Conservation (phyloP, 2,797 vertebrate species). For the Sphenodon punctatus region DNA sequence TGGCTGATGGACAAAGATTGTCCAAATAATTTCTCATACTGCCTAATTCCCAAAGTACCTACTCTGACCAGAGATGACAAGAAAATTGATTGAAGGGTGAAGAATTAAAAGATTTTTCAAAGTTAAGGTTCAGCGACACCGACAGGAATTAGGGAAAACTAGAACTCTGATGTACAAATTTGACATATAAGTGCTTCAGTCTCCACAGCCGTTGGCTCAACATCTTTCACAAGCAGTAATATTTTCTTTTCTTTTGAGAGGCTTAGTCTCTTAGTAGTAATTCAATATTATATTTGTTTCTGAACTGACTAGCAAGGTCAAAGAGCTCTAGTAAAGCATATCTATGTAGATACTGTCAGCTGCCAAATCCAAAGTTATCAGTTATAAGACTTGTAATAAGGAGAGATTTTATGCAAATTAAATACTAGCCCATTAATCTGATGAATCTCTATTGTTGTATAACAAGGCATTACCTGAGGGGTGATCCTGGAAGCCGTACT, state of each 20-base stretch:
- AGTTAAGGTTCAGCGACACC: background rate
- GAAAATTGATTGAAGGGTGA: background rate
- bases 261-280: background rate
- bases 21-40: too few species aligned
- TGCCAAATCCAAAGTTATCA: background rate
- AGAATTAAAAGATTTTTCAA: background rate
- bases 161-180: background rate
- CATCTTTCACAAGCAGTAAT: background rate
- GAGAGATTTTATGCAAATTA: background rate
- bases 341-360: background rate
- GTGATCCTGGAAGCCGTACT: slow-evolving; percentile 71
- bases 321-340: too few species aligned
- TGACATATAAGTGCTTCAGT: background rate
- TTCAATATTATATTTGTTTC: background rate
- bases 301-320: too few species aligned
- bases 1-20: background rate
- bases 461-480: slow-evolving; percentile 72
- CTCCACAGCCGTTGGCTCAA: background rate
- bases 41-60: too few species aligned
- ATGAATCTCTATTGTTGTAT: accelerated
- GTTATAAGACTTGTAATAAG: background rate
- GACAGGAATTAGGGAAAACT: background rate
- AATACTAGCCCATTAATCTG: background rate
- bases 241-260: background rate
- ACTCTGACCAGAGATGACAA: background rate